Base-by-base conservation (phyloP, 2,888 invertebrate species). In the Tanytarsus gracilentus region DNA sequence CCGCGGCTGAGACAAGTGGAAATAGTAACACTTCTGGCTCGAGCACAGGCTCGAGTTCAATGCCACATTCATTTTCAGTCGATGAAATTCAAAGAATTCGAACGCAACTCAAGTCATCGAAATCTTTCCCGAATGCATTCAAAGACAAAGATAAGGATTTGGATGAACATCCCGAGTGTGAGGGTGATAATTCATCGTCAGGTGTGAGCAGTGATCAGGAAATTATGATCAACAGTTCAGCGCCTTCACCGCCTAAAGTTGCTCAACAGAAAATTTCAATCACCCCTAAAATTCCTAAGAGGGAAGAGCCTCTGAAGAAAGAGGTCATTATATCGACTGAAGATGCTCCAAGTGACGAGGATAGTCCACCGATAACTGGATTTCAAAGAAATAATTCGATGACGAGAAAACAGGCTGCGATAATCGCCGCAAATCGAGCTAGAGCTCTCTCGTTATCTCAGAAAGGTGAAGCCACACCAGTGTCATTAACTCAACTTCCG, bases 151-250 rank as follows among this genome's bases (percentile, higher is more conserved):
- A 36, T 67, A 70, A 62, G 76, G 76, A 65, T 64, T 69, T 14
- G 68, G n/a, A 11, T n/a, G 6, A 33, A 33, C 68, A 53, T 66
- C 65, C 14, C 62, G 73, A 78, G 6, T 88, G 88, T 75, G 90
- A 90, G 73, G 88, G 87, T 52, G 91, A 91, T 73, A 90, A 90
- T 74, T 88, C 90, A 64, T 89, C 90, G 4, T 88, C 89, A 25
- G 90, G 90, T 21, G 90, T 91, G 1, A 89, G 89, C 64, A 88
- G 88, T 52, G 91, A 91, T 74, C 90, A 91, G 71, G 90, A 86
- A 66, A 75, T 82, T 18, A 79, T 79, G 1, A 76, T 77, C 2
- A 79, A 79, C 56, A 78, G 78, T 23, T 33, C 39, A 1, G n/a
- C 6, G 5, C n/a, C 33, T n/a, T 23, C 23, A 23, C n/a, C 14